Evolutionary conservation across 2,888 invertebrate species (phyloP), one percentile per base, ranked within the genome.

Genomic region (Brassicogethes aeneus): DNA sequence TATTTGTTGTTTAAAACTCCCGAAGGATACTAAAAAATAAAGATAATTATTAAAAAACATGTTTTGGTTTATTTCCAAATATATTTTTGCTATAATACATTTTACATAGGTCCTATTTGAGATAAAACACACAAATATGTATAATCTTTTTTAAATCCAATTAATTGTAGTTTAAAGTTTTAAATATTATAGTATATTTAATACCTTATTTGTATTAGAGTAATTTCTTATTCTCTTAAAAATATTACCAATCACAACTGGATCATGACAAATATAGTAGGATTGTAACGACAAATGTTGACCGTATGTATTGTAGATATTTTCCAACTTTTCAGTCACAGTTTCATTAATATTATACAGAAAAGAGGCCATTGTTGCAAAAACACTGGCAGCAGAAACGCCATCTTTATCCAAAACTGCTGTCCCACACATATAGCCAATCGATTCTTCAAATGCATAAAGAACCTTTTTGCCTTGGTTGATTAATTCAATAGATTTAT

Each of bases 371-470:
- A 92, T 71, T 56, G 91, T 86, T 3, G 86, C 83, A 40, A 85
- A 69, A 38, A 83, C 77, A 12, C 83, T 82, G 0, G 90, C 91
- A 0, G 96, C 95, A 23, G 85, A 85, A 1, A 99, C 77, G 0
- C 99, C 99, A 69, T 99, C 99, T 64, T 99, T 99, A 64, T 99
- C 99, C 2, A 94, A 72, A 2, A 96, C 92, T 3, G 71, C 71
- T 2, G 79, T 75, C n/a, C 86, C 85, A 61, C 89, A 88, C 96
- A 99, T 96, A 63, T 89, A 97, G 0, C 96, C 99, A 60, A 99
- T 96, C 1, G 97, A 96, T 70, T 99, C 99, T 64, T 99, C 99
- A 68, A 88, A 99, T 1, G 95, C 94, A 68, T 96, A 93, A 39
- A 99, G 65, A 0, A 95, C 87, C 7, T 72, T 68, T 56, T 89